A percentile compares a stretch with the other conserved stretches of the same genome.
Conservation (phyloP, 1,140 invertebrate species). For the Brachionus manjavacas region DNA sequence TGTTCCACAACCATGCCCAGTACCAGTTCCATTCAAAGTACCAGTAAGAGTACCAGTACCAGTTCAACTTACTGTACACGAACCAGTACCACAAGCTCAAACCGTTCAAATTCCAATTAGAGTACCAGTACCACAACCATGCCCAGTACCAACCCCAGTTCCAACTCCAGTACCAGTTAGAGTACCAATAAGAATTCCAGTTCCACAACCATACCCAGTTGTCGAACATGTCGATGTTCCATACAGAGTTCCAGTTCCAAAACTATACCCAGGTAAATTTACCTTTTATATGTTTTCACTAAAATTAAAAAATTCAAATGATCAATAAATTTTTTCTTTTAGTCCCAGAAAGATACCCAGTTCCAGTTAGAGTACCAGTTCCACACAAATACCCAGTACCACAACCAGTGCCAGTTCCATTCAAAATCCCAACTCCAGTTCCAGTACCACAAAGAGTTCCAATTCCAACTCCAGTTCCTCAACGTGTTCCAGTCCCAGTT, state of each 20-base stretch:
- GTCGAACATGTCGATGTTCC: neutral
- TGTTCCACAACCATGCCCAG: neutral
- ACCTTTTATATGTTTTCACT: neutral
- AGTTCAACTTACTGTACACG: neutral
- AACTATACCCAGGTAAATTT: neutral
- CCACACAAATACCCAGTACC: neutral
- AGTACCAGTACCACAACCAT: neutral
- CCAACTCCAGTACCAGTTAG: neutral
- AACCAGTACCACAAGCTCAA: neutral
- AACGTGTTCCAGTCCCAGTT: neutral
- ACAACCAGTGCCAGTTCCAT: neutral
- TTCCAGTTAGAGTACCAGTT: neutral
- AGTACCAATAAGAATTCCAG: neutral
- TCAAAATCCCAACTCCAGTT: neutral
- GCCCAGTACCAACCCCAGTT: neutral
- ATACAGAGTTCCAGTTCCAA: neutral
- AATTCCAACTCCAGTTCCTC: neutral
- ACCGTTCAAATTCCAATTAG: neutral
- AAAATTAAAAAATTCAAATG: too few species aligned
- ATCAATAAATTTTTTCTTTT: neutral
- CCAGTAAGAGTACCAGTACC: neutral
- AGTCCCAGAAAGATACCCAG: neutral
- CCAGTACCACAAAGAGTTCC: neutral
- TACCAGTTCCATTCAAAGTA: neutral
- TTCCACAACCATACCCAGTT: neutral